Percentiles rank a stretch among this genome's conserved stretches.
Evolutionary conservation across 64 coral and sea anemone genomes (phyloP).

Genomic region (Astreopora myriophthalma): DNA sequence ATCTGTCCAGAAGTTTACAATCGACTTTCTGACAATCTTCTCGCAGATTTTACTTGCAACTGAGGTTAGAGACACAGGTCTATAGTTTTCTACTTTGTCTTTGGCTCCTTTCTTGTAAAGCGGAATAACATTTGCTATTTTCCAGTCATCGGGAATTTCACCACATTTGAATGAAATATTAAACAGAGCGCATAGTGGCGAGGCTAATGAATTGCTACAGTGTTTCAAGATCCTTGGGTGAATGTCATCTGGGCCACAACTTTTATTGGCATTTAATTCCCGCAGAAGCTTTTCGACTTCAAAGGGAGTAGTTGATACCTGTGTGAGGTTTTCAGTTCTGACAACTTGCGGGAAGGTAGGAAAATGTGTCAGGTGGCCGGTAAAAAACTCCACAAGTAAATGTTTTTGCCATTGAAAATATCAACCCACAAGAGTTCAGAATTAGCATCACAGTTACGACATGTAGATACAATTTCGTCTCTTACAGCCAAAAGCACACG

Average conservation of each 20-base stretch:
- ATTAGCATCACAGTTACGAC: no score
- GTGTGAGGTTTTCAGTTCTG: not conserved
- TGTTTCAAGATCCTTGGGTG: not conserved
- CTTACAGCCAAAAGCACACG: no score
- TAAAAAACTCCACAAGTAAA: no score
- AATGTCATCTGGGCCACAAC: not conserved
- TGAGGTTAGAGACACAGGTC: constrained; percentile 21
- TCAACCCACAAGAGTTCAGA: no score
- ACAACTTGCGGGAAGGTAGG: not conserved
- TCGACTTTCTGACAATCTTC: not conserved
- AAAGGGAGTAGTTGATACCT: not conserved
- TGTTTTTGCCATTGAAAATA: no score
- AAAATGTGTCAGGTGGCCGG: no score
- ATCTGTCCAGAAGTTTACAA: not conserved
- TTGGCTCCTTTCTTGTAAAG: not conserved
- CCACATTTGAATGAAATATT: not conserved
- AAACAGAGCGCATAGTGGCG: not conserved
- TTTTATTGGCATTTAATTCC: not conserved
- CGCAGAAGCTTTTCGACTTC: not conserved
- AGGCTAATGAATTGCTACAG: not conserved
- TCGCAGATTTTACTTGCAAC: constrained; percentile 4
- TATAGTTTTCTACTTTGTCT: constrained; percentile 23
- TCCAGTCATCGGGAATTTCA: constrained; percentile 14
- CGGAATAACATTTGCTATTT: constrained; percentile 25
- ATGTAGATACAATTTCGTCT: no score